A percentile compares a stretch with the other conserved stretches of the same genome.
Conservation (phyloP, 64 coral and sea anemone species). For the Stylophora pistillata region DNA sequence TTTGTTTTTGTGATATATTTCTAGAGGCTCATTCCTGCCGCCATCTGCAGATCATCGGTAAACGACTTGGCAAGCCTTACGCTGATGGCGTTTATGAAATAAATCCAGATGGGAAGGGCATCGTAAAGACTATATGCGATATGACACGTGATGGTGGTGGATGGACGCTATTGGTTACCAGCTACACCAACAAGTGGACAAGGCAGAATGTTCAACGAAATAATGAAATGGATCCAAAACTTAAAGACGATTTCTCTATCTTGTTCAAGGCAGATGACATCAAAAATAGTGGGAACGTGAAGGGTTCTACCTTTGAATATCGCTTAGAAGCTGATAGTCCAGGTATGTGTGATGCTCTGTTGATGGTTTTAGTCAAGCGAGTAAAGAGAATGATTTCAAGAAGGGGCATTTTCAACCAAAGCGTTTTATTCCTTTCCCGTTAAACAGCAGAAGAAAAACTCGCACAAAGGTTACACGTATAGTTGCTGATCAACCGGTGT, state of each 20-base stretch:
- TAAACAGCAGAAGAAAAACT: no score
- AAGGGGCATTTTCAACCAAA: not conserved
- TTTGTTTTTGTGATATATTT: not conserved
- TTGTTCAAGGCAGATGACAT: constrained; percentile 46
- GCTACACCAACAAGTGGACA: constrained; percentile 50
- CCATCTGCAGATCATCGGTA: constrained; percentile 37
- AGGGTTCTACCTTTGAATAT: constrained; percentile 34
- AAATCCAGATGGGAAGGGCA: constrained; percentile 39
- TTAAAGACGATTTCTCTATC: constrained; percentile 46
- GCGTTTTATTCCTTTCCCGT: no score
- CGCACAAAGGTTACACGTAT: no score
- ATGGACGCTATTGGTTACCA: constrained; percentile 48
- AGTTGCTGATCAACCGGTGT: no score
- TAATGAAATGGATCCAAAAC: constrained; percentile 24
- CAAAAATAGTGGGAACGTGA: constrained; percentile 25
- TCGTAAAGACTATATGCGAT: constrained; percentile 36
- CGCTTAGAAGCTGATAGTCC: constrained; percentile 40
- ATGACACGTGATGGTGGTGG: constrained; percentile 58
- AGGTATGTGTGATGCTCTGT: not conserved
- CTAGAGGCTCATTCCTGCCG: constrained; percentile 51
- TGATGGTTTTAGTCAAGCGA: no score
- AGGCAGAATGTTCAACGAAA: constrained; percentile 5
- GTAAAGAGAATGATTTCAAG: not conserved
- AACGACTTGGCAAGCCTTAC: not conserved
- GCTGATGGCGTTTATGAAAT: constrained; percentile 38